Base-by-base conservation (phyloP, 2,797 vertebrate species). In the Brachyrhaphis roseni region DNA sequence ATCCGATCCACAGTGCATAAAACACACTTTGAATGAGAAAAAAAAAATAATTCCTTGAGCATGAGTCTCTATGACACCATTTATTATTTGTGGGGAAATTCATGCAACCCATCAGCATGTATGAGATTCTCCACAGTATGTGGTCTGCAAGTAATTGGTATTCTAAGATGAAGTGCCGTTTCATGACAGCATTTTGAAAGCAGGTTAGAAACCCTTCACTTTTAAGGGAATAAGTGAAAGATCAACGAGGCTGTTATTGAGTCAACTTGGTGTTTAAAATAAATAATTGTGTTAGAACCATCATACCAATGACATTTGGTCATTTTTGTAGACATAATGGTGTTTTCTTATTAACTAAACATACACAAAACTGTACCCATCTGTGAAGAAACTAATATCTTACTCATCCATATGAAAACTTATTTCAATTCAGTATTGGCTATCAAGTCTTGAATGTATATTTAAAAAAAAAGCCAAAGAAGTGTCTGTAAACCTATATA, bases 61-160 rank as follows among this genome's bases (percentile, higher is more conserved):
- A 43, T 15, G 7, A 16, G 28, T 64, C 36, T 41, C 13, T 12
- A 68, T 10, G 36, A 26, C 20, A 39, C 1, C 1, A 66, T 66
- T 66, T 39, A 20, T 39, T 2, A 68, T 41, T 68, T 68, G 34
- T 11, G 31, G 8, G 7, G 6, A 62, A 62, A 66, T 66, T 66
- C 34, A 23, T n/a, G n/a, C 34, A 66, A 71, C 45, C 70, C 46
- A 76, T 49, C 66, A 47, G 45, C 55, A 31, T 15, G 41, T 59
- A 59, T 55, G 62, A 77, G 51, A 57, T 39, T 8, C 23, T n/a
- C 7, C 79, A 34, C 15, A 55, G 64, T 3, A 26, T 66, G 57
- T 23, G 73, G 0, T 74, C 39, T 16, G 64, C 51, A 5, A 75
- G 80, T 75, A 74, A 82, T 47, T 78, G 7, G 53, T 39, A 4